phyloP scores from a whole-genome alignment of 2,797 vertebrate species.

The Ispidina lecontei region DNA sequence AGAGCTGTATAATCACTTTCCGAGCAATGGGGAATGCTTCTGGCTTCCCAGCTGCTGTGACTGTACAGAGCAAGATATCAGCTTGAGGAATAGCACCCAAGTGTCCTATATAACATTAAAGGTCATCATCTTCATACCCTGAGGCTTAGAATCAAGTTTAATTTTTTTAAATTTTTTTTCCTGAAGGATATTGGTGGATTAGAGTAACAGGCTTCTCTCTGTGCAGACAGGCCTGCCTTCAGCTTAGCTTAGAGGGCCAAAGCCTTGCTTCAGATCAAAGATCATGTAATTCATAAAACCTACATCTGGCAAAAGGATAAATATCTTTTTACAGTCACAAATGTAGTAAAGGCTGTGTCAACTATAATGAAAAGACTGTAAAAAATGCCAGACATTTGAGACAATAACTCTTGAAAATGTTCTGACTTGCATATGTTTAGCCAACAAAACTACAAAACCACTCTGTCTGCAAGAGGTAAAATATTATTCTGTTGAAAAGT shows the following conservation, averaged over 20 bases:
- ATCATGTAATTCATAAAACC: conserved; percentile 5
- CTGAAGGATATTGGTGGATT: neutral
- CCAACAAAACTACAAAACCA: neutral
- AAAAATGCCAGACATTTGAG: neutral
- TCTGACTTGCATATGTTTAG: neutral
- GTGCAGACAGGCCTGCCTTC: neutral
- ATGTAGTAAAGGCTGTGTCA: neutral
- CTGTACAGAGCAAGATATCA: neutral
- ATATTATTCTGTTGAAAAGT: neutral
- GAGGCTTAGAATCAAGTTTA: neutral
- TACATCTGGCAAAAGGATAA: conserved; percentile 1
- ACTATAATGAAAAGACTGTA: neutral
- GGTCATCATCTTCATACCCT: conserved; percentile 15
- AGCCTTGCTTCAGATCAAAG: conserved; percentile 20
- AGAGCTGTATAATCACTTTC: conserved; percentile 7
- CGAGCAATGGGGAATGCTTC: neutral
- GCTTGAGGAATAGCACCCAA: conserved; percentile 20
- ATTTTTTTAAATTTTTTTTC: neutral
- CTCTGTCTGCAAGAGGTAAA: neutral
- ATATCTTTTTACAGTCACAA: neutral
- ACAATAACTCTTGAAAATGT: neutral
- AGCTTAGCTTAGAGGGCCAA: neutral
- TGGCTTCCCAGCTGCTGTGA: neutral
- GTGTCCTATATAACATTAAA: neutral
- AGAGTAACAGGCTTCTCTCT: neutral